Base-by-base conservation (phyloP, 2,113 vertebrate genomes). In the Salminus brasiliensis region DNA sequence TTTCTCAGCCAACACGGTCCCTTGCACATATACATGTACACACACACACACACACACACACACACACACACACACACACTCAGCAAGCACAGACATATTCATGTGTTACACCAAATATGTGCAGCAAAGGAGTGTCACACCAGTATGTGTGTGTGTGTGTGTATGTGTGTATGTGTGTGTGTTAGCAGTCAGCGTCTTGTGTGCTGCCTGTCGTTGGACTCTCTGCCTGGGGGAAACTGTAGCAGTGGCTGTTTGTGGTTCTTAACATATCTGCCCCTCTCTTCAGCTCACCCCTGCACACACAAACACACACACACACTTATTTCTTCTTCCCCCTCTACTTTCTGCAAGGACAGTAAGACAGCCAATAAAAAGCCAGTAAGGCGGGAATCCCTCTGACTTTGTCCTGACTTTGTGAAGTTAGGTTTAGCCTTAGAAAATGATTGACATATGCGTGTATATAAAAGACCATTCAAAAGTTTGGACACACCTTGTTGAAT, bases 221-320 rank as follows among this genome's bases (percentile, higher is more conserved):
- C 77, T 72, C 78, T 68, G 84, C 81, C 69, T 52, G 7, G 87
- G 89, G 92, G 87, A 80, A 90, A 60, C 76, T 89, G 87, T 85
- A 83, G 89, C 84, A 85, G 88, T 86, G 88, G 76, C 79, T 86
- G 91, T 93, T 93, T 93, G 93, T 94, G 93, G 92, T 93, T 92
- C 91, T 92, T 90, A 89, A 89, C 86, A 85, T 78, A 86, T 83
- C 77, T 73, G 75, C 86, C 76, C 57, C 66, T 68, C 76, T n/a
- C n/a, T n/a, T n/a, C n/a, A n/a, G n/a, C 45, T 73, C 80, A 72
- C 79, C 12, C 18, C 72, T 2, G 1, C n/a, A n/a, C n/a, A 49
- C 45, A 49, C 45, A 49, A 4, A 47, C 43, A 47, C 16, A 49
- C 45, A 49, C 45, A 49, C 45, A 49, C 45, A 49, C 13, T 78